phyloP scores from a whole-genome alignment of 2,888 invertebrate genomes.

The Tromatobia lineatoria region DNA sequence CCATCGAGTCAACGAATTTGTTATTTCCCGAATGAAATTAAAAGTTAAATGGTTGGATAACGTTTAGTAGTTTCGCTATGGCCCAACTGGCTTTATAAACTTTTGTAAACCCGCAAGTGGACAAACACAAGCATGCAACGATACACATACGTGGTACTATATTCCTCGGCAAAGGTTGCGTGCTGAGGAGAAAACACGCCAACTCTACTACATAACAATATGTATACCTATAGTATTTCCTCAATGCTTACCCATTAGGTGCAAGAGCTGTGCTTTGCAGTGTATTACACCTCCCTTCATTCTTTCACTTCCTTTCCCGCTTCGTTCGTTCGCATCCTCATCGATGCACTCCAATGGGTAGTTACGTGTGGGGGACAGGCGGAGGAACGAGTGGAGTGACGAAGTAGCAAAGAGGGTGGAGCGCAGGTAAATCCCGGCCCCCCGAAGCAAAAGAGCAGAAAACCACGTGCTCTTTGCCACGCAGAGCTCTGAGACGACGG shows the following conservation, averaged over 20 bases:
- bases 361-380: constrained; percentile 20
- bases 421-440: constrained; percentile 44
- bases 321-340: constrained; percentile 47
- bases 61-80: background rate
- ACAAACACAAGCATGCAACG: background rate
- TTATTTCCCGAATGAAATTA: no score
- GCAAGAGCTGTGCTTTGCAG: constrained; percentile 5
- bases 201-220: constrained; percentile 42
- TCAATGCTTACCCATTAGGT: constrained; percentile 58
- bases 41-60: background rate
- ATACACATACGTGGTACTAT: background rate
- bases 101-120: background rate
- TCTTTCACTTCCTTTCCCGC: constrained; percentile 39
- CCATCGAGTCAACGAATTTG: no score
- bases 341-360: constrained; percentile 48
- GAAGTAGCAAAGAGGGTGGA: constrained; percentile 14
- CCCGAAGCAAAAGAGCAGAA: constrained; percentile 37
- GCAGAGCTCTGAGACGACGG: constrained; percentile 24
- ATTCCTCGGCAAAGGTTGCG: constrained; percentile 68
- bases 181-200: constrained; percentile 56
- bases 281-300: constrained; percentile 36
- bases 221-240: constrained; percentile 53
- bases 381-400: constrained; percentile 33
- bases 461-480: constrained; percentile 28
- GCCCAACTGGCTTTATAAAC: background rate